A percentile compares a stretch with the other conserved stretches of the same genome.
These are phyloP conservation scores for Sipha maydis DNA, from an alignment of 2,888 invertebrate species.

Conservation along the genomic window DNA sequence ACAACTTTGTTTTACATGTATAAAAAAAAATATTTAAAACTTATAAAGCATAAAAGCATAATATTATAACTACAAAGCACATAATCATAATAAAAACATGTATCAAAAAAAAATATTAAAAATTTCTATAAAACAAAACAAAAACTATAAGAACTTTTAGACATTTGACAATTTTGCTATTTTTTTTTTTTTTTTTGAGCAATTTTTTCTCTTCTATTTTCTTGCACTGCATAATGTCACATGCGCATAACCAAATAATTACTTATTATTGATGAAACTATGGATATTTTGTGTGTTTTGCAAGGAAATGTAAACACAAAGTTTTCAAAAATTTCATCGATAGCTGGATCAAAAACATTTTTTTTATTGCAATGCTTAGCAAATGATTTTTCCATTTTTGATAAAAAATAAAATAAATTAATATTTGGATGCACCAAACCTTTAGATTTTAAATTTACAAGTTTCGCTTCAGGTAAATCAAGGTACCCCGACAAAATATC, in stretches of 20 bases:
- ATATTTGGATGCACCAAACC: not conserved
- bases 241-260: constrained; percentile 12
- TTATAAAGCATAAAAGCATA: not conserved
- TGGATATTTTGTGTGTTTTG: not conserved
- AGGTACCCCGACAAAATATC: no score
- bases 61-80: not conserved
- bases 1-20: not conserved
- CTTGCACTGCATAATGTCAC: not conserved
- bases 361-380: not conserved
- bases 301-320: constrained; percentile 15
- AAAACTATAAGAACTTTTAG: no score
- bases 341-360: not conserved
- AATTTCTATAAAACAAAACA: not conserved
- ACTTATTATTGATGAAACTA: not conserved
- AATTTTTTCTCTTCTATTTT: constrained; percentile 7
- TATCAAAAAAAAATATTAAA: not conserved
- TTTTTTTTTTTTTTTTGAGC: constrained; percentile 21
- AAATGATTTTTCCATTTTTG: not conserved
- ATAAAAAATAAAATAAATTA: not conserved
- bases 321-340: not conserved
- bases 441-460: not conserved
- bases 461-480: not conserved
- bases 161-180: constrained; percentile 3
- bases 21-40: not conserved
- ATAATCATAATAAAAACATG: not conserved